Percentiles rank a stretch among this genome's conserved stretches.
phyloP scores from a whole-genome alignment of 2,113 vertebrate genomes.

The Tauraco erythrolophus region DNA sequence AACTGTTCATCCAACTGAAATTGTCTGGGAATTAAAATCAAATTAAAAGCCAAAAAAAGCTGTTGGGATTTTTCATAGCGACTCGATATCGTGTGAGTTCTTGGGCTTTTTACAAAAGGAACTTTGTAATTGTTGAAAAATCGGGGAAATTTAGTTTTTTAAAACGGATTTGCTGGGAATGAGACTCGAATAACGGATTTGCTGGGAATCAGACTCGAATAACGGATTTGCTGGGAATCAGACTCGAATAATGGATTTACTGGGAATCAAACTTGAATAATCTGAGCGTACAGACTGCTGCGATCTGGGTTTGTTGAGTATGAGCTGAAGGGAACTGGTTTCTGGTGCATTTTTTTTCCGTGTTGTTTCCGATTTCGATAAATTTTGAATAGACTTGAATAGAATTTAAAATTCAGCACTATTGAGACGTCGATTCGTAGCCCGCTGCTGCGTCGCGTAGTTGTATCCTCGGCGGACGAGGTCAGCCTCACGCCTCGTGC shows the following conservation, averaged over 20 bases:
- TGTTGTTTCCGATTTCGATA: background rate
- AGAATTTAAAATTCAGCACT: background rate
- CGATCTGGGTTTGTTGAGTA: background rate
- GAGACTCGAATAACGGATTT: background rate
- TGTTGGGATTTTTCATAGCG: background rate
- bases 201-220: too few species aligned
- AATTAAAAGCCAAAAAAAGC: background rate
- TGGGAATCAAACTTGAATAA: background rate
- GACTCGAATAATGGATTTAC: background rate
- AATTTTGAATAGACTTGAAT: background rate
- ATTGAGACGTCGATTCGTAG: background rate
- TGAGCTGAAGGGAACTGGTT: background rate
- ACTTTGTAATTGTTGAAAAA: background rate
- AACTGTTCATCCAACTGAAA: background rate
- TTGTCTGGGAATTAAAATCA: background rate
- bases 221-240: background rate
- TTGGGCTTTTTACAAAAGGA: background rate
- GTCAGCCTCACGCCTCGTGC: background rate
- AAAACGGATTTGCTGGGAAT: background rate
- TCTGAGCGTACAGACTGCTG: background rate
- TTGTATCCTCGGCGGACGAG: background rate
- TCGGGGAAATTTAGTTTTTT: background rate
- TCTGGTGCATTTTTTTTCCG: background rate
- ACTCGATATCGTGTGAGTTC: accelerated
- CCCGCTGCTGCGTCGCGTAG: background rate